Evolutionary conservation across 1,140 invertebrate species (phyloP), one percentile per base, ranked within the genome.

Genomic region (Brachionus rubens): DNA sequence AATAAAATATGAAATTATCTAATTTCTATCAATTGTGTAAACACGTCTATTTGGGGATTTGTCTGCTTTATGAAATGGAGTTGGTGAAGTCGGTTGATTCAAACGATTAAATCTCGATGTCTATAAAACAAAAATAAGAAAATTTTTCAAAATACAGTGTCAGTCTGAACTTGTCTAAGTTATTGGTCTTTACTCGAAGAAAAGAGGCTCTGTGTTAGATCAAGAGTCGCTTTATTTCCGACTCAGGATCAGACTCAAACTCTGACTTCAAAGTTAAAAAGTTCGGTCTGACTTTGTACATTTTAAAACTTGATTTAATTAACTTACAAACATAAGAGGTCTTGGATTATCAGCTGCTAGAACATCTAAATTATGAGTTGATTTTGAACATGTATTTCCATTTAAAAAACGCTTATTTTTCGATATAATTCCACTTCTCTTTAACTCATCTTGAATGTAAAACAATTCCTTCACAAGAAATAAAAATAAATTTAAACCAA

Each of bases 311-410:
- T 50, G 19, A 21, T 12, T 21, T 12, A 7, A 46, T 12, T 14
- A 16, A 72, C 46, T 72, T 72, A 72, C 68, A 72, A 72, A 72
- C 47, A 72, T 50, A 19, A 72, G 0, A 50, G 68, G 68, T 40
- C 21, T 72, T 5, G 68, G 68, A 10, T 72, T 72, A 43, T 40
- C 40, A 0, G 43, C 5, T 7, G 5, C 14, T 14, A 46, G 14
- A 46, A 14, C 9, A 28, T 65, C 59, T 24, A 65, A 43, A 65
- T 65, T 65, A 24, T 65, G 59, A 16, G 9, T 65, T 41, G 59
- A 65, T 14, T 65, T 65, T 14, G 36, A 43, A 43, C 24, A 21
- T 24, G 24, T 59, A 16, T 59, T 43, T 14, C 36, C 41, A 14
- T 21, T 21, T 6, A 28, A 16, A 10, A 65, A 43, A 12, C 43